These are phyloP conservation scores for Phrynocephalus guinanensis DNA, from an alignment of 2,797 vertebrate genomes.

Conservation along the genomic window DNA sequence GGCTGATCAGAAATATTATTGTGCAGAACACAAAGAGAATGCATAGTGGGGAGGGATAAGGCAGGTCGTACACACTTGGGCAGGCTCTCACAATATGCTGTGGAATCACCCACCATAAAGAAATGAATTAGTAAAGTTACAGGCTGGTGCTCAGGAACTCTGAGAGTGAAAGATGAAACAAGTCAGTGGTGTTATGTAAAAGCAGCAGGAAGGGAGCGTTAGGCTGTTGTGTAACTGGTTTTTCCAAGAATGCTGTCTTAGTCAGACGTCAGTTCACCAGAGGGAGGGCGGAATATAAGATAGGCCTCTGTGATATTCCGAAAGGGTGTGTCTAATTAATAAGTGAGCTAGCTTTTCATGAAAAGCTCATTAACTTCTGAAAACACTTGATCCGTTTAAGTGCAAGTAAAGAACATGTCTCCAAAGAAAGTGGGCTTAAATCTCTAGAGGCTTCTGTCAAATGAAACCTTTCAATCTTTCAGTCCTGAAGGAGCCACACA, in stretches of 20 bases:
- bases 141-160: slow-evolving; percentile 1
- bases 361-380: neutral
- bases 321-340: slow-evolving; percentile 38
- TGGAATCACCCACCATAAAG: neutral
- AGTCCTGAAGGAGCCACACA: too few species aligned
- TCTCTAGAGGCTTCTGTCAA: too few species aligned
- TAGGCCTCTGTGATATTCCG: slow-evolving; percentile 22
- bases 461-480: too few species aligned
- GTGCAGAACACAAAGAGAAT: neutral
- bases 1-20: neutral
- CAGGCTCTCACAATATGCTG: neutral
- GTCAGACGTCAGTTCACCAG: slow-evolving; percentile 27
- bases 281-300: slow-evolving; percentile 20
- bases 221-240: slow-evolving; percentile 30
- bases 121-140: neutral
- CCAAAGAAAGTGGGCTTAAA: too few species aligned
- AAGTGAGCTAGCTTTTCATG: slow-evolving; percentile 12
- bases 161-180: slow-evolving; percentile 14
- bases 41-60: neutral
- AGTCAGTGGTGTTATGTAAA: slow-evolving; percentile 29
- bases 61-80: neutral
- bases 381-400: slow-evolving; percentile 9
- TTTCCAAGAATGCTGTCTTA: slow-evolving; percentile 35
- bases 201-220: slow-evolving; percentile 29
- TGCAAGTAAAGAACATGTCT: neutral